A percentile compares a stretch with the other conserved stretches of the same genome.
Conservation (phyloP, 1,140 invertebrate species). For the Lerema accius region DNA sequence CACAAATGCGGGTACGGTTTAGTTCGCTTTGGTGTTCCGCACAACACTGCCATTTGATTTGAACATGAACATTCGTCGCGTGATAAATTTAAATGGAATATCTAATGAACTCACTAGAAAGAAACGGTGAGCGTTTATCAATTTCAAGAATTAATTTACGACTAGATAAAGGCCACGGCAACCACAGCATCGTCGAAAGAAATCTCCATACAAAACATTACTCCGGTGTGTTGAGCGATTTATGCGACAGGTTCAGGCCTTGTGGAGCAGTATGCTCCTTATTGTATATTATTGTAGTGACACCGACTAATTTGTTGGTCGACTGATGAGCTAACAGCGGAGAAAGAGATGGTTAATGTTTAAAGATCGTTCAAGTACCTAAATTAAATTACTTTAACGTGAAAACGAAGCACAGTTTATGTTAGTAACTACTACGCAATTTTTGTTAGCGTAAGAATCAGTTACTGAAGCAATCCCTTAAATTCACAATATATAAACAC, state of each 20-base stretch:
- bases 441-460: not conserved
- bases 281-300: conserved; percentile 82
- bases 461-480: no score
- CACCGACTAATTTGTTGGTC: conserved; percentile 80
- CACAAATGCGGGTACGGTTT: conserved; percentile 2
- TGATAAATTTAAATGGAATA: conserved; percentile 44
- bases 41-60: conserved; percentile 6
- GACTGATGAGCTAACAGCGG: conserved; percentile 74
- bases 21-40: not conserved
- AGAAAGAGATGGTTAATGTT: conserved; percentile 75
- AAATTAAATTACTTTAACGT: conserved; percentile 31
- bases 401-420: conserved; percentile 26
- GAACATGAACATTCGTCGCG: conserved; percentile 14
- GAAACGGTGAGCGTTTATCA: conserved; percentile 64
- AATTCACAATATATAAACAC: no score
- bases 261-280: conserved; percentile 63
- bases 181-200: conserved; percentile 74
- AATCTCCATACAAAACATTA: conserved; percentile 83
- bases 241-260: conserved; percentile 67
- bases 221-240: conserved; percentile 76
- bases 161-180: conserved; percentile 78
- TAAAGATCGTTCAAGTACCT: conserved; percentile 34
- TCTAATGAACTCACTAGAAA: conserved; percentile 47
- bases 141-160: conserved; percentile 77
- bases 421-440: conserved; percentile 26